These are phyloP conservation scores for Drosophila macrospina DNA, from an alignment of 2,888 invertebrate genomes.

Conservation along the genomic window DNA sequence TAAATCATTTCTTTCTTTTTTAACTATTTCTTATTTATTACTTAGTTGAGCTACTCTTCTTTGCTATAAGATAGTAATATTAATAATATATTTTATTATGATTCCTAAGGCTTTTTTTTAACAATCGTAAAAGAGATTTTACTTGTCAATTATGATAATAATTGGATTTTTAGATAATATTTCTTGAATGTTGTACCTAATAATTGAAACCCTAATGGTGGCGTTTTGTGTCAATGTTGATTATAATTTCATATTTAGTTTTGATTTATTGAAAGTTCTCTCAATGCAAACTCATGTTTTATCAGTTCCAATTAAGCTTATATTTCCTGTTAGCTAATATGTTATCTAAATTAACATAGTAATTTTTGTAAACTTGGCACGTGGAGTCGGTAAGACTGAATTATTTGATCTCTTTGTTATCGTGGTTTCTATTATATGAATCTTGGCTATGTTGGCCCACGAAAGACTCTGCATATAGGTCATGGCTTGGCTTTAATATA, in stretches of 20 bases:
- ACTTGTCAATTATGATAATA: constrained; percentile 15
- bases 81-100: constrained; percentile 4
- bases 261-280: neutral
- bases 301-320: constrained; percentile 9
- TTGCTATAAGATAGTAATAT: neutral
- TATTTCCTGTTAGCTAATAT: constrained; percentile 3
- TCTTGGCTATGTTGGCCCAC: neutral
- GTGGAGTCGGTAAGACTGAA: constrained; percentile 9
- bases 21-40: neutral
- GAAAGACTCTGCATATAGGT: constrained; percentile 5
- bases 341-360: constrained; percentile 6
- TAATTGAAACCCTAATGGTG: constrained; percentile 6
- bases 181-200: neutral
- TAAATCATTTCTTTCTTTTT: too few relatives aligned
- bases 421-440: constrained; percentile 4
- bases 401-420: neutral
- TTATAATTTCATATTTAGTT: constrained; percentile 9
- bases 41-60: neutral
- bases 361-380: constrained; percentile 6
- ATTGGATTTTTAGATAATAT: constrained; percentile 5
- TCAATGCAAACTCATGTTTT: neutral
- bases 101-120: neutral
- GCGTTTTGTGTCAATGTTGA: constrained; percentile 6
- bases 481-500: constrained; percentile 7
- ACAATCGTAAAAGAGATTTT: constrained; percentile 5